phyloP scores from a whole-genome alignment of 1,140 invertebrate genomes.

The Nasonia vitripennis region DNA sequence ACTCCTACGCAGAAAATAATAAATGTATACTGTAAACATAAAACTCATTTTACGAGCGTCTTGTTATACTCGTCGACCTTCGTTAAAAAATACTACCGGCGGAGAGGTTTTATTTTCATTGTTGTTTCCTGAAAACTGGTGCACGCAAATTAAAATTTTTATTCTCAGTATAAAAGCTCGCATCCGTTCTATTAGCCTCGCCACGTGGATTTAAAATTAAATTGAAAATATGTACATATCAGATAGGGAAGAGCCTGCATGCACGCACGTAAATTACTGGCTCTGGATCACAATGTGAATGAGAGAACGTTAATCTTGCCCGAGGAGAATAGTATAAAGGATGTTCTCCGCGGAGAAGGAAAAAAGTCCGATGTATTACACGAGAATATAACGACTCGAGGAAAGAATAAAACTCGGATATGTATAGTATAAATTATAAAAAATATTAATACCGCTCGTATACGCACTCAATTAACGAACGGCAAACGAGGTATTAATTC shows the following conservation, averaged over 20 bases:
- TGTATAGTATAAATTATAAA: no score
- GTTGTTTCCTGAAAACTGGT: background rate
- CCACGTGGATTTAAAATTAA: background rate
- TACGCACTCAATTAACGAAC: no score
- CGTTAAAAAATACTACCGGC: background rate
- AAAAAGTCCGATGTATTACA: background rate
- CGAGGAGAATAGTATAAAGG: no score
- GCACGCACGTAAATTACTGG: no score
- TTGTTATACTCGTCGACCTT: background rate
- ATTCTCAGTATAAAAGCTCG: background rate
- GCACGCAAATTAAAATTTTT: background rate
- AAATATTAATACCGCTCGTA: no score
- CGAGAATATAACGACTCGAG: no score
- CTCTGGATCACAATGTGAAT: background rate
- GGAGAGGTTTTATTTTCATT: background rate
- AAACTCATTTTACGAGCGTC: background rate
- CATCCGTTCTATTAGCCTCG: no score
- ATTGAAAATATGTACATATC: background rate
- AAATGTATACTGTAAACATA: background rate
- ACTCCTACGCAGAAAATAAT: background rate
- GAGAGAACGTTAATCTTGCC: background rate
- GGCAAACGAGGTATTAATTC: no score
- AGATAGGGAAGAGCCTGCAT: no score
- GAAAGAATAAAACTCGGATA: no score
- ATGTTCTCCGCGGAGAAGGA: background rate